A percentile compares a stretch with the other conserved stretches of the same genome.
Conservation (phyloP, 2,113 vertebrate genomes). For the Cacatua alba region DNA sequence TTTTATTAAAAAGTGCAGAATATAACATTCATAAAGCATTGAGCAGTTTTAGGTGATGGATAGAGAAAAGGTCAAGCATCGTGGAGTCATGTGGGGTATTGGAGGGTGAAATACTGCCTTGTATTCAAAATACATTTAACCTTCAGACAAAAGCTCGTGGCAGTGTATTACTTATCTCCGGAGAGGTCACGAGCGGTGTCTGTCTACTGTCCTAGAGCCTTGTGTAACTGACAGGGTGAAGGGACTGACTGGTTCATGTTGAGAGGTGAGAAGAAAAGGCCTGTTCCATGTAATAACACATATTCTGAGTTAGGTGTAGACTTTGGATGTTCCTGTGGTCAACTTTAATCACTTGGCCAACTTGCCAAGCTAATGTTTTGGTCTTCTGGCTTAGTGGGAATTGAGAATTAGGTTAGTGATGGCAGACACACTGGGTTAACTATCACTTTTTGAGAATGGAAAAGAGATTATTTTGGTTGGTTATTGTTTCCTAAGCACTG, state of each 20-base stretch:
- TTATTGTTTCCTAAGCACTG: not conserved
- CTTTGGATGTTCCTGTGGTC: not conserved
- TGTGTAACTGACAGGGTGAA: not conserved
- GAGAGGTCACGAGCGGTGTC: not conserved
- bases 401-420: not conserved
- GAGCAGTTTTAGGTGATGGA: not conserved
- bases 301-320: not conserved
- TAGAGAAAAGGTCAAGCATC: not conserved
- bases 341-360: accelerated
- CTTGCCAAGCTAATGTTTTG: not conserved
- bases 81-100: not conserved
- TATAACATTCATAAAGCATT: accelerated
- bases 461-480: not conserved
- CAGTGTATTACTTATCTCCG: not conserved
- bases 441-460: not conserved
- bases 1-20: not conserved
- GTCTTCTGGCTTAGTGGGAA: not conserved
- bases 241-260: not conserved
- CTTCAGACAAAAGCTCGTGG: not conserved
- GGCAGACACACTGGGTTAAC: not conserved
- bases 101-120: not conserved
- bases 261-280: not conserved
- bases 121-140: not conserved
- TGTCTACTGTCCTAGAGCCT: not conserved
- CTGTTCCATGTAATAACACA: not conserved